Evolutionary conservation across 2,113 vertebrate species (phyloP).

Genomic region (Butorides virescens): DNA sequence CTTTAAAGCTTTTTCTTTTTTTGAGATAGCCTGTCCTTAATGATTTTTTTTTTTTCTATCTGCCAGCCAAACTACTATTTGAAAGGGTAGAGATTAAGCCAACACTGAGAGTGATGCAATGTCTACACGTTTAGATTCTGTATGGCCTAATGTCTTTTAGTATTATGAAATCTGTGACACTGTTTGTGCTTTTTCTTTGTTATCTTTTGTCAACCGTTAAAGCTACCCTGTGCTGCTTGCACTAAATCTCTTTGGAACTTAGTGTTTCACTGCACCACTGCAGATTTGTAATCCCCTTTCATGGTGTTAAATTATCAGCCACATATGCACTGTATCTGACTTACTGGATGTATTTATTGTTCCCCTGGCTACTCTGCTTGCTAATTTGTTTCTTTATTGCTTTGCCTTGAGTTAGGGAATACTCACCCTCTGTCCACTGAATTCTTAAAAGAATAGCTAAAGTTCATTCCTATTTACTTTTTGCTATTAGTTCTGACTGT

Average conservation of each 20-base stretch:
- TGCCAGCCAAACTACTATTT: neutral
- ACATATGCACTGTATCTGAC: neutral
- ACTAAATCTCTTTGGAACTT: slow-evolving; percentile 12
- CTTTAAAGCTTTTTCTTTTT: neutral
- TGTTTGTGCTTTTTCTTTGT: neutral
- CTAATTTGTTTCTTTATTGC: slow-evolving; percentile 52
- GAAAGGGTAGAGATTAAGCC: neutral
- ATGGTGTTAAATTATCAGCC: slow-evolving; percentile 29
- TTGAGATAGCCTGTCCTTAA: neutral
- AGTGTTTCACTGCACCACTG: neutral
- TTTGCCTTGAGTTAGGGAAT: neutral
- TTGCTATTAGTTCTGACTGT: neutral
- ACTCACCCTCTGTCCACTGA: neutral
- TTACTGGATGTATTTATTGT: neutral
- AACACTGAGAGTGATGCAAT: neutral
- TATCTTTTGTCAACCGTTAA: neutral
- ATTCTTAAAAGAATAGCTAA: neutral
- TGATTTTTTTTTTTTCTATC: neutral
- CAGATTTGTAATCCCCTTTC: slow-evolving; percentile 21
- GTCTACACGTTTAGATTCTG: neutral
- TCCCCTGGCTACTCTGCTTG: neutral
- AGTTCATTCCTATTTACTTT: neutral
- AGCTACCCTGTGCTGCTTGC: neutral
- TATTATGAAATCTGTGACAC: neutral
- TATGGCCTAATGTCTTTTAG: neutral